phyloP scores from a whole-genome alignment of 2,113 vertebrate genomes.

The Leptosomus discolor region DNA sequence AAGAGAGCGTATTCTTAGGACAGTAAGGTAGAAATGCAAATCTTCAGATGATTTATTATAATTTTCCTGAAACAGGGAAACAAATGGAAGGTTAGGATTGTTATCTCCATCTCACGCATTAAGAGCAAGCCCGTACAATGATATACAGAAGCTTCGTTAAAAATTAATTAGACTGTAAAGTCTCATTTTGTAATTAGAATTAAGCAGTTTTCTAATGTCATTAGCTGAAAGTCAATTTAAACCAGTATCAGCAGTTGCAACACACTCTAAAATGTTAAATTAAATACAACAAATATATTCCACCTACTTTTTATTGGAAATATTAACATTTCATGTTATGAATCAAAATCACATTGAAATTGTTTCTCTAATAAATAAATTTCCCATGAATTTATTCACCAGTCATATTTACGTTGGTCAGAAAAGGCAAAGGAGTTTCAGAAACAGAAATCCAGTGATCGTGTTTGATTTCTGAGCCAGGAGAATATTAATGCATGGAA shows the following conservation, averaged over 20 bases:
- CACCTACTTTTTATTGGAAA: slow-evolving; percentile 36
- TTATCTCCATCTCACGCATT: slow-evolving; percentile 16
- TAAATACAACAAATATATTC: slow-evolving; percentile 29
- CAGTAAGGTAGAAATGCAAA: background rate
- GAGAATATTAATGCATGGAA: background rate
- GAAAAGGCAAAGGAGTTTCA: background rate
- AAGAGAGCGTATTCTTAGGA: background rate
- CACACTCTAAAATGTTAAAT: slow-evolving; percentile 9
- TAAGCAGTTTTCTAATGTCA: slow-evolving; percentile 64
- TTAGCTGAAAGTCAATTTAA: slow-evolving; percentile 48
- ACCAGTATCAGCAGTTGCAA: slow-evolving; percentile 31
- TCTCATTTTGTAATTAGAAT: slow-evolving; percentile 56
- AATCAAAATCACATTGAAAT: background rate
- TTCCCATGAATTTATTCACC: background rate
- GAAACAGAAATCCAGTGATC: background rate
- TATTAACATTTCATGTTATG: background rate
- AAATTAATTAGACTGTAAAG: slow-evolving; percentile 66
- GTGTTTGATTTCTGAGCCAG: slow-evolving; percentile 5
- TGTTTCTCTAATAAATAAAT: background rate
- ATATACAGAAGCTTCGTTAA: slow-evolving; percentile 62
- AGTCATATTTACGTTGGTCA: background rate
- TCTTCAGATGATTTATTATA: slow-evolving; percentile 18
- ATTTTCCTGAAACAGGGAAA: slow-evolving; percentile 44
- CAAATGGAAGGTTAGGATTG: slow-evolving; percentile 31
- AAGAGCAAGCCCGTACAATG: background rate